Evolutionary conservation across 1,140 invertebrate genomes (phyloP), one percentile per base, ranked within the genome.

Genomic region (Ceratina japonica): DNA sequence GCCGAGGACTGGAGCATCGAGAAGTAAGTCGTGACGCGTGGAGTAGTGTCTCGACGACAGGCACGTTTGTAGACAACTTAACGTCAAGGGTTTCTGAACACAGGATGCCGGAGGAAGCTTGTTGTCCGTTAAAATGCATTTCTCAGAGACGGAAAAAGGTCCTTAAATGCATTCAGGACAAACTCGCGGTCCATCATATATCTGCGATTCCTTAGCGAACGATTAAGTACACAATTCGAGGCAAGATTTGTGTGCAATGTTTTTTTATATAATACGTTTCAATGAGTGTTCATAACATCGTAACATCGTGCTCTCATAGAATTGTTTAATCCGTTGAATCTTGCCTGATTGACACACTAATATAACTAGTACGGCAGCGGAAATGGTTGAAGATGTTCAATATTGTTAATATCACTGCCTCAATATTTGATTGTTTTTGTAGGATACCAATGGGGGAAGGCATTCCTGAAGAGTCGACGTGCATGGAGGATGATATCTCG

Each of bases 111-210:
- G 80, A 83, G 79, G 83, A 87, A 58, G 88, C 87, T 65, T 92
- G 91, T 87, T 92, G 91, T 74, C 91, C 91, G 68, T 84, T 82
- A 75, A 89, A 90, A 77, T 92, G 91, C 85, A 81, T 91, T 52
- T 82, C 85, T 52, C 88, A 88, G 87, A 89, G 86, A 56, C 81
- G 86, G 37, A 91, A 83, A 79, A 89, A 81, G 84, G 66, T 80
- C 44, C 80, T 83, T 58, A 92, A 91, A 84, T 92, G 91, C 75
- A 90, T 92, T 82, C 91, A 92, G 83, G 91, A 92, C 77, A 91
- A 87, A 85, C 85, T 87, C 64, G 91, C 91, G 56, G 86, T 87
- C 66, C 86, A 90, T 72, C 91, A 92, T 81, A 85, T 89, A 73
- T 83, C 86, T 66, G 89, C 84, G 24, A 87, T 90, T 81, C 79